Evolutionary conservation across 2,113 vertebrate genomes (phyloP).

Genomic region (Aegithalos caudatus): DNA sequence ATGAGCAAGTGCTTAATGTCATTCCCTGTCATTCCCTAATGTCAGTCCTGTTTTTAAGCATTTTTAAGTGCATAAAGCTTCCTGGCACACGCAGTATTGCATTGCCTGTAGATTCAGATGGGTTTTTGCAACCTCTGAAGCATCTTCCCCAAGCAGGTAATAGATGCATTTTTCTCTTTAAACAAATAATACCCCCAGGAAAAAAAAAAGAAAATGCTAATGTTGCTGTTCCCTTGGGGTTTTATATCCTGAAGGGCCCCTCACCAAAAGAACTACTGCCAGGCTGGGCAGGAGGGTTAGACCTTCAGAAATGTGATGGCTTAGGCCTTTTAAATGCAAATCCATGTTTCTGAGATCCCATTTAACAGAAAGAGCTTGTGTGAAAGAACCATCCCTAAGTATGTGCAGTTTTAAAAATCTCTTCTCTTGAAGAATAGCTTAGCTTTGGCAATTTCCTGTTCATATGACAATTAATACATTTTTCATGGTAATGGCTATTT

Average conservation of each 20-base stretch:
- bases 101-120: neutral
- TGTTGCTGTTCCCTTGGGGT: neutral
- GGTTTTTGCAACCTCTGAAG: neutral
- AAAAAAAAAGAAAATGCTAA: neutral
- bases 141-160: neutral
- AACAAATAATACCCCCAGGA: neutral
- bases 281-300: neutral
- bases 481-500: neutral
- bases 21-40: too few relatives aligned
- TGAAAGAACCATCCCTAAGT: neutral
- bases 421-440: neutral
- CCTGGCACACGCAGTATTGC: neutral
- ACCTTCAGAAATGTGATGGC: neutral
- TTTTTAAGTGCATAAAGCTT: neutral
- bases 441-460: neutral
- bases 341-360: neutral
- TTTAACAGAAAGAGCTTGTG: neutral
- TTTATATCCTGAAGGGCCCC: neutral
- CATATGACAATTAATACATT: neutral
- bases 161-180: neutral
- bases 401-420: neutral
- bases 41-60: neutral
- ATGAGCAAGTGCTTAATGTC: neutral
- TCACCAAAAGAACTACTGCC: neutral
- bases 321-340: constrained; percentile 38